Evolutionary conservation across 2,113 vertebrate genomes (phyloP).

Genomic region (Baryphthengus martii): DNA sequence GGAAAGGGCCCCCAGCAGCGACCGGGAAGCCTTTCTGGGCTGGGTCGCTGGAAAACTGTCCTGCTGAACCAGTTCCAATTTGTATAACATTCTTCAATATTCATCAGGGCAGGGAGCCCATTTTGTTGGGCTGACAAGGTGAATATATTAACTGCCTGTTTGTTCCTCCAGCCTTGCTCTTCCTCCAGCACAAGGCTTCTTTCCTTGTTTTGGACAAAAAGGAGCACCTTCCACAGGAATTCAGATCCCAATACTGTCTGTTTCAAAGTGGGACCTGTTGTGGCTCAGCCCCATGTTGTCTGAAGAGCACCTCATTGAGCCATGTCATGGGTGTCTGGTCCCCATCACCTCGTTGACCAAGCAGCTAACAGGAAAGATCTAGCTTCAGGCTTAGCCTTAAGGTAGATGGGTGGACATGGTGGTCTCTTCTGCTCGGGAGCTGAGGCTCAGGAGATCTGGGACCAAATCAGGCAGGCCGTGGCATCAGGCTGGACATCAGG

Average conservation of each 20-base stretch:
- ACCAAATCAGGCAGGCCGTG: background rate
- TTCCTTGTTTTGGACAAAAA: background rate
- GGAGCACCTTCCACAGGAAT: background rate
- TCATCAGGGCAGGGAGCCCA: constrained; percentile 49
- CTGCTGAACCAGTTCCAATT: constrained; percentile 55
- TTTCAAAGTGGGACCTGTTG: background rate
- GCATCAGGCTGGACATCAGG: background rate
- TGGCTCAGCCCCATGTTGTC: background rate
- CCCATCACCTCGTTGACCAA: background rate
- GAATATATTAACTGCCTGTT: background rate
- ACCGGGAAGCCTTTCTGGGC: constrained; percentile 8
- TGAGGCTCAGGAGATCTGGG: background rate
- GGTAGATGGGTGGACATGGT: background rate
- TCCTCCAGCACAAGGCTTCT: background rate
- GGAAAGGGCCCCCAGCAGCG: background rate
- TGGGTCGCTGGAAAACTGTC: constrained; percentile 27
- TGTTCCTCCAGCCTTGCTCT: background rate
- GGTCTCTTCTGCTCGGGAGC: background rate
- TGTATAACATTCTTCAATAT: constrained; percentile 60
- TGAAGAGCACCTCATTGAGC: background rate
- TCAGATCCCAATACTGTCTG: background rate
- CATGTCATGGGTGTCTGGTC: background rate
- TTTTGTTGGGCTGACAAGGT: constrained; percentile 1
- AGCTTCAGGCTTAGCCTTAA: background rate
- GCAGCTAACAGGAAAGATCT: background rate